Evolutionary conservation across 35 echinoderm and acorn worm genomes (phyloP).

Genomic region (Lytechinus variegatus): DNA sequence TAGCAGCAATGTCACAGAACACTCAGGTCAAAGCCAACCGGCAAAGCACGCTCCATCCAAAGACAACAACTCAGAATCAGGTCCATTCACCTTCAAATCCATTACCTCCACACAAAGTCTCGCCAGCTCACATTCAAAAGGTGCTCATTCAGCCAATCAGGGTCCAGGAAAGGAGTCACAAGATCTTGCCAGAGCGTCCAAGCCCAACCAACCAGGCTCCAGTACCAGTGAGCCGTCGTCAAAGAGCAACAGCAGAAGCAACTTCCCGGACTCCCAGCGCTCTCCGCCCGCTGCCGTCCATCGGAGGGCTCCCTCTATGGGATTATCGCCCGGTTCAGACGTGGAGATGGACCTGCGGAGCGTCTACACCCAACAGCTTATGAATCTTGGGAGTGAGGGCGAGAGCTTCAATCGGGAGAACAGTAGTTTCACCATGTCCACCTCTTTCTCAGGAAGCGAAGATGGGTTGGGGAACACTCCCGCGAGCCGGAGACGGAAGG

Average conservation of each 20-base stretch:
- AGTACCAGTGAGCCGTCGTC: neutral
- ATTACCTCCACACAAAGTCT: conserved; percentile 29
- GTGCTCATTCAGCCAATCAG: conserved; percentile 33
- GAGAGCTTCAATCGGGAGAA: conserved; percentile 51
- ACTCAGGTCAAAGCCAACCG: neutral
- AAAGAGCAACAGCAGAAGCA: neutral
- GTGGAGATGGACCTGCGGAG: conserved; percentile 16
- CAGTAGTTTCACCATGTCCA: conserved; percentile 48
- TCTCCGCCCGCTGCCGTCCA: neutral
- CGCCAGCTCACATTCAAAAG: conserved; percentile 2
- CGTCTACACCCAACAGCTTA: conserved; percentile 44
- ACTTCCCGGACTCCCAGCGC: neutral
- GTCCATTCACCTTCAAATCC: neutral
- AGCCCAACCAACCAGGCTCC: neutral
- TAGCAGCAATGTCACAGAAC: neutral
- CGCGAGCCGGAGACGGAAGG: neutral
- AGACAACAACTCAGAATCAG: neutral
- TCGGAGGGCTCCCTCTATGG: neutral
- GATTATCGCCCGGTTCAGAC: neutral
- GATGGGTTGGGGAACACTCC: neutral
- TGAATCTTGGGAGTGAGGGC: conserved; percentile 31
- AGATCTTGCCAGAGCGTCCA: conserved; percentile 26
- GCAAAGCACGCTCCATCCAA: neutral
- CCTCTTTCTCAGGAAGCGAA: conserved; percentile 47
- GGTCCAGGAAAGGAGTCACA: neutral